Evolutionary conservation across 2,113 vertebrate species (phyloP).

Genomic region (Collichthys lucidus): DNA sequence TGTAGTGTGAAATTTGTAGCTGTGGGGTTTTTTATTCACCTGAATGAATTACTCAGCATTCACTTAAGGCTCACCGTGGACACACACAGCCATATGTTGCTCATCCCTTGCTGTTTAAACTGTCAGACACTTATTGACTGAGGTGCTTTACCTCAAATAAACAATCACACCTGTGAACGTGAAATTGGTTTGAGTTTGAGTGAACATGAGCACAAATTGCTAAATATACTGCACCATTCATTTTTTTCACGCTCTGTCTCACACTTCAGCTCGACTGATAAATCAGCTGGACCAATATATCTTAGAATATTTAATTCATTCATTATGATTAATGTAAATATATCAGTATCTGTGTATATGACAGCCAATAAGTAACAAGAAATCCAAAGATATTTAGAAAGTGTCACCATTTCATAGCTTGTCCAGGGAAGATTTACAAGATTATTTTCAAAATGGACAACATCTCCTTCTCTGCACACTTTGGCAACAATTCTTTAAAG

Average conservation of each 20-base stretch:
- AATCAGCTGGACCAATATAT: neutral
- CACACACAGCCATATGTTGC: slow-evolving; percentile 71
- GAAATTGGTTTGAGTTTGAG: neutral
- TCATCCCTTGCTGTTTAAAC: slow-evolving; percentile 45
- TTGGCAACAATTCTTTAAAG: neutral
- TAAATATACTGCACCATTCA: neutral
- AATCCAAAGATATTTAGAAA: neutral
- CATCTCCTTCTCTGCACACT: neutral
- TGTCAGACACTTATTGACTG: slow-evolving; percentile 14
- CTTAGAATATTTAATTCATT: too few relatives aligned
- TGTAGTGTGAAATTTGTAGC: slow-evolving; percentile 84
- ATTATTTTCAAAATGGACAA: neutral
- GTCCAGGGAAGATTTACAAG: neutral
- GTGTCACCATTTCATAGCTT: neutral
- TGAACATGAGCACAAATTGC: neutral
- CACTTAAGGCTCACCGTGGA: slow-evolving; percentile 65
- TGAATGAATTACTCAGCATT: slow-evolving; percentile 81
- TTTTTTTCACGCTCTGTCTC: neutral
- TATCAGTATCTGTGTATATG: neutral
- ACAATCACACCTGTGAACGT: slow-evolving; percentile 18
- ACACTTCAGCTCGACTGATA: neutral
- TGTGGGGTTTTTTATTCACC: slow-evolving; percentile 74
- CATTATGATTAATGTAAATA: neutral
- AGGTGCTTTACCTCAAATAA: slow-evolving; percentile 34
- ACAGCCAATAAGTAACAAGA: neutral